Percentiles rank a stretch among this genome's conserved stretches.
These are phyloP conservation scores for Matsumyia berberina DNA, from an alignment of 2,888 invertebrate species.

Conservation along the genomic window DNA sequence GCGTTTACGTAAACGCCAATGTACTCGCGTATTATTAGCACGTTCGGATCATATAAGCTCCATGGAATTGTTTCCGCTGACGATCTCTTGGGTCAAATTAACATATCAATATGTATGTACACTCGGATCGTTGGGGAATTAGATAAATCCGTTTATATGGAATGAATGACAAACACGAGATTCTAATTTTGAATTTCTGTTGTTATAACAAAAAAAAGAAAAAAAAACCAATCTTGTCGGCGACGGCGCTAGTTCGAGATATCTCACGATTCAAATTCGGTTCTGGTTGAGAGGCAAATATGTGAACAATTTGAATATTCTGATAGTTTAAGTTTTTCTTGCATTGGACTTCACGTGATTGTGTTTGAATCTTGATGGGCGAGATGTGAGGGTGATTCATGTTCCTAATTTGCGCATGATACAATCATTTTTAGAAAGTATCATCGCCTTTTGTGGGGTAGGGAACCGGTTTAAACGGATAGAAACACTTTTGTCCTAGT, in stretches of 20 bases:
- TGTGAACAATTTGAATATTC: constrained; percentile 20
- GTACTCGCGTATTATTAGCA: constrained; percentile 41
- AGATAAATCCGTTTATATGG: constrained; percentile 14
- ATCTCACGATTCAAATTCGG: constrained; percentile 40
- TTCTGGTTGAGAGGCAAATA: constrained; percentile 26
- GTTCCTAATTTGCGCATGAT: constrained; percentile 8
- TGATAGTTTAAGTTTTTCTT: constrained; percentile 4
- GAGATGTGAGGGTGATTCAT: constrained; percentile 18
- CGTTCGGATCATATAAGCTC: constrained; percentile 6
- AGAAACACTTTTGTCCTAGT: too few species aligned
- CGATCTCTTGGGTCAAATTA: constrained; percentile 31
- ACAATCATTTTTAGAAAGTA: constrained; percentile 2
- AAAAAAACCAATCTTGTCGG: neutral
- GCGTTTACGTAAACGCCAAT: constrained; percentile 30
- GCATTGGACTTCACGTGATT: constrained; percentile 32
- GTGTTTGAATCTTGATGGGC: constrained; percentile 20
- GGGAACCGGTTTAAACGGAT: too few species aligned
- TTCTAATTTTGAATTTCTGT: constrained; percentile 32
- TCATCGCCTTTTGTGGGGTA: neutral
- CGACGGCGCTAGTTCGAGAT: constrained; percentile 37
- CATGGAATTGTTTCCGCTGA: constrained; percentile 7
- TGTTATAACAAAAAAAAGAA: neutral
- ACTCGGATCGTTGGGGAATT: constrained; percentile 3
- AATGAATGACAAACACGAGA: constrained; percentile 35
- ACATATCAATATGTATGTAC: constrained; percentile 28